Evolutionary conservation across 2,888 invertebrate species (phyloP).

Genomic region (Subacronicta megacephala): DNA sequence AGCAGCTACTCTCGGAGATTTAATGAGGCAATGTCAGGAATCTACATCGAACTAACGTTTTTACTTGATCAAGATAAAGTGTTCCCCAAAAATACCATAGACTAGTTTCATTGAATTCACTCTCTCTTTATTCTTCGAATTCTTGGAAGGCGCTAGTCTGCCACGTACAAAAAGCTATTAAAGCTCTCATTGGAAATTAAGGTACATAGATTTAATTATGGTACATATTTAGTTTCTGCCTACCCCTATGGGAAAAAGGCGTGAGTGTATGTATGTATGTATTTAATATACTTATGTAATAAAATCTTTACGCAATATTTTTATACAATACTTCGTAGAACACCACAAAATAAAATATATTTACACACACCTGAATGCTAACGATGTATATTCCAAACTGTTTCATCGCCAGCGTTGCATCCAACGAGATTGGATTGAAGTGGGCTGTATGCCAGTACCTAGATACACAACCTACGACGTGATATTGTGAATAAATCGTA

Average conservation of each 20-base stretch:
- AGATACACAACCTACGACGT: constrained; percentile 43
- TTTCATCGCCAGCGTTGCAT: constrained; percentile 60
- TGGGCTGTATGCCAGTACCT: constrained; percentile 67
- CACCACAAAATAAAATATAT: background rate
- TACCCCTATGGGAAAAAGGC: too few relatives aligned
- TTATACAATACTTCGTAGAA: background rate
- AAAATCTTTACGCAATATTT: too few relatives aligned
- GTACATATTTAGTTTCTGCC: too few relatives aligned
- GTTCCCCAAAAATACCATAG: too few relatives aligned
- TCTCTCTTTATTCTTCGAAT: too few relatives aligned
- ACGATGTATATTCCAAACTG: constrained; percentile 50
- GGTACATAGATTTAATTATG: too few relatives aligned
- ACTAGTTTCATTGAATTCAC: too few relatives aligned
- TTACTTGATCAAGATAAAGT: background rate
- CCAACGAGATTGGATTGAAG: constrained; percentile 73
- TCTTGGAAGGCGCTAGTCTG: too few relatives aligned
- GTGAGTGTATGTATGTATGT: too few relatives aligned
- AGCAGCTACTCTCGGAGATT: constrained; percentile 35
- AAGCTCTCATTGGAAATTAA: too few relatives aligned
- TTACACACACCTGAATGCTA: constrained; percentile 30
- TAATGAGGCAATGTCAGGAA: constrained; percentile 20
- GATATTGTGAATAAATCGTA: constrained; percentile 84
- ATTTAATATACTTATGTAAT: too few relatives aligned
- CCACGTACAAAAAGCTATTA: too few relatives aligned
- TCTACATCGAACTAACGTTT: constrained; percentile 5